phyloP scores from a whole-genome alignment of 2,888 invertebrate genomes.

The Coleophora deauratella region DNA sequence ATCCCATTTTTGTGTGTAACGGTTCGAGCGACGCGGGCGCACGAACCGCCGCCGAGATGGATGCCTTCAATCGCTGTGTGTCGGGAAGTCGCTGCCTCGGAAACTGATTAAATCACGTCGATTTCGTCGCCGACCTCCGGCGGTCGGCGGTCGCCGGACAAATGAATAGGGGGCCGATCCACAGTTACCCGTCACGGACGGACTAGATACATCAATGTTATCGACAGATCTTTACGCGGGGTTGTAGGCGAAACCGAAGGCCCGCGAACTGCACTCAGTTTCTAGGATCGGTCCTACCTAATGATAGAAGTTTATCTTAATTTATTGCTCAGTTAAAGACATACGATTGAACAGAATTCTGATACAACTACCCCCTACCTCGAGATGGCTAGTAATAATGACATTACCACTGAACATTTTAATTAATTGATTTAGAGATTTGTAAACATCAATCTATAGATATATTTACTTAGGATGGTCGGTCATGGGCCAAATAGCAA shows the following conservation, averaged over 20 bases:
- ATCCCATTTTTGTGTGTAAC: conserved; percentile 61
- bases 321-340: too few species aligned
- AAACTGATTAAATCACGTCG: conserved; percentile 70
- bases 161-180: conserved; percentile 49
- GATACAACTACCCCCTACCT: too few species aligned
- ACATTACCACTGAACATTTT: too few species aligned
- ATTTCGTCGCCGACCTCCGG: conserved; percentile 40
- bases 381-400: too few species aligned
- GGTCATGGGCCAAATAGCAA: too few species aligned
- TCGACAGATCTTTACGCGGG: conserved; percentile 33
- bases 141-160: conserved; percentile 31
- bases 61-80: conserved; percentile 65
- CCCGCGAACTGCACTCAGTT: background rate
- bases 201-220: conserved; percentile 42
- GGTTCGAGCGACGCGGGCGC: conserved; percentile 60
- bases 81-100: conserved; percentile 53
- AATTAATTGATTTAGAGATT: too few species aligned
- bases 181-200: conserved; percentile 57
- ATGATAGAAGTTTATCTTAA: background rate
- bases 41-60: conserved; percentile 58
- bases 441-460: too few species aligned
- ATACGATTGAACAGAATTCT: too few species aligned
- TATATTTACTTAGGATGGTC: too few species aligned
- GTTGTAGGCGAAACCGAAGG: conserved; percentile 4
- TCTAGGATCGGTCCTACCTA: too few species aligned